Evolutionary conservation across 1,140 invertebrate species (phyloP), one percentile per base, ranked within the genome.

Genomic region (Tetragnatha versicolor): DNA sequence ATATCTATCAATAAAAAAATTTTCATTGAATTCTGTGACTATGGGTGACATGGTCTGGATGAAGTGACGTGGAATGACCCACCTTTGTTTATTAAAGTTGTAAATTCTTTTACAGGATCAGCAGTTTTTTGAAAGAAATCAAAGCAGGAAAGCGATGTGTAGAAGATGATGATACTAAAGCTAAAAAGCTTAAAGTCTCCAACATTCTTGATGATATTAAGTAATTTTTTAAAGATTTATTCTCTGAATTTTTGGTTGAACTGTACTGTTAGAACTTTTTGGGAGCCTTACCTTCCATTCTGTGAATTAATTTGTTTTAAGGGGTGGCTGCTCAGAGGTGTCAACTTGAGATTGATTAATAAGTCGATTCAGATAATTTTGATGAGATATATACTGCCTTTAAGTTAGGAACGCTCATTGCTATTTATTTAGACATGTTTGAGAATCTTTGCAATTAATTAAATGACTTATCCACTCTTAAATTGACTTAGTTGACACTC

Each of bases 141-240:
- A 35, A 39, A n/a, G 75, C 51, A 45, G 66, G 39, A 9, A 78
- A 81, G 33, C 65, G 80, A n/a, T 31, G 7, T 3, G 29, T 45
- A 45, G 80, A 81, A 25, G 61, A 80, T 27, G n/a, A 68, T 61
- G 72, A 63, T 35, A 25, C 9, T 31, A 49, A 60, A 3, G 14
- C 22, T 14, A 78, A 70, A 49, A 80, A 80, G 22, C 25, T 39
- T 22, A 77, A 70, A 20, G 37, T 31, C 4, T 4, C 22, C 4
- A 60, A 49, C 10, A 49, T 80, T 39, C 47, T 80, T 29, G 79
- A 80, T 63, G 72, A 77, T 29, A 76, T 80, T 14, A 78, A 80
- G 79, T 80, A 63, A 47, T 72, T 45, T 29, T 69, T 39, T 25
- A 53, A n/a, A 49, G 10, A 7, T 20, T 42, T 20, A 37, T 12